Evolutionary conservation across 2,888 invertebrate species (phyloP), one percentile per base, ranked within the genome.

Genomic region (Chrysodeixis includens): DNA sequence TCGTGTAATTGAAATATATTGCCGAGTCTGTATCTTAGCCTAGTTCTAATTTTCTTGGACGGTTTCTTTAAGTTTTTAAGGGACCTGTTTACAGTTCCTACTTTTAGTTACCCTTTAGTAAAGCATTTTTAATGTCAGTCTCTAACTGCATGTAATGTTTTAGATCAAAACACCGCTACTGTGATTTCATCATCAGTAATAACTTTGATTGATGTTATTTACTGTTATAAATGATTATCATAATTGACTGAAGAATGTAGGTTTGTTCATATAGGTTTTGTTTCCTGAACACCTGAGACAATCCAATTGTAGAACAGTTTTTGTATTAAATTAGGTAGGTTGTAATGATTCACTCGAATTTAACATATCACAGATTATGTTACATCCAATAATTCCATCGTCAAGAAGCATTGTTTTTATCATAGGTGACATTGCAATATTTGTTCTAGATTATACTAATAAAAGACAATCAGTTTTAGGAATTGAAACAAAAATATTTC

Each of bases 111-210:
- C 16, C 44, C 16, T 44, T 8, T 8, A 44, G 2, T 7, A 46
- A 46, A 18, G 9, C 46, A 32, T 61, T 62, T 49, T 1, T 8
- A n/a, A 65, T 56, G 56, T 53, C 57, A 57, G 22, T 64, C 2
- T 26, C 26, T 26, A 55, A 26, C 44, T 62, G 14, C 54, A 58
- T 64, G 51, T 58, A 58, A 64, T 46, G 52, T 64, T 46, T 69
- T 72, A 69, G 46, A 71, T 64, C 62, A 58, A 68, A 54, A 69
- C 71, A 78, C 79, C 80, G 79, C 79, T 81, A 81, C 70, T 59
- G 66, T 76, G 73, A 81, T 84, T 69, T 75, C 76, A 78, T 65
- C 80, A 81, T 78, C 74, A 56, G 66, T 81, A 81, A 83, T 84
- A 82, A 71, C 78, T 75, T 74, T 80, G 73, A 81, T 82, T 72